These are phyloP conservation scores for Euwallacea fornicatus DNA, from an alignment of 1,140 invertebrate genomes.

Conservation along the genomic window DNA sequence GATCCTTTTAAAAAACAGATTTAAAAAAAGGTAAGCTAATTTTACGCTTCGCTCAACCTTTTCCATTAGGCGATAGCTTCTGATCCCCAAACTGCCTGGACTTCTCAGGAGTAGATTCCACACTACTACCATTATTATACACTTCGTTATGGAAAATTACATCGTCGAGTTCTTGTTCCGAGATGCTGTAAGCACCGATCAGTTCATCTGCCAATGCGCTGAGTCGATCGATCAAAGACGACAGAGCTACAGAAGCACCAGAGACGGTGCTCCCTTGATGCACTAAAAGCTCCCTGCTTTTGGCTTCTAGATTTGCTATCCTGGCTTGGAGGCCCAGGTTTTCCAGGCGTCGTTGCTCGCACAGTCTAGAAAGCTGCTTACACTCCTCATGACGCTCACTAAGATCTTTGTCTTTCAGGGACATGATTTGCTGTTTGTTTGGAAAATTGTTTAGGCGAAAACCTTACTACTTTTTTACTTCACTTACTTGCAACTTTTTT, in stretches of 20 bases:
- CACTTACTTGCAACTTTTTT: conserved; percentile 52
- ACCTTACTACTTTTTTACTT: neutral
- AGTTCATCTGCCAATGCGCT: conserved; percentile 71
- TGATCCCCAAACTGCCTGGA: conserved; percentile 47
- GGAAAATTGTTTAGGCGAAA: neutral
- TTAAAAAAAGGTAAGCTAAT: neutral
- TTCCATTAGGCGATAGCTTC: conserved; percentile 37
- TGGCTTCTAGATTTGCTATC: conserved; percentile 63
- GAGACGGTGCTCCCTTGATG: conserved; percentile 72
- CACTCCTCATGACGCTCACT: conserved; percentile 69
- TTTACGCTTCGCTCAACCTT: conserved; percentile 49
- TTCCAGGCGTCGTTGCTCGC: conserved; percentile 76
- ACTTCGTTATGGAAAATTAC: conserved; percentile 76
- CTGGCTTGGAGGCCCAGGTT: conserved; percentile 67
- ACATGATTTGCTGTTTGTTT: conserved; percentile 53
- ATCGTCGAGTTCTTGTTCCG: conserved; percentile 74
- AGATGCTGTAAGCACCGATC: conserved; percentile 71
- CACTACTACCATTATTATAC: conserved; percentile 64
- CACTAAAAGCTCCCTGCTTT: conserved; percentile 65
- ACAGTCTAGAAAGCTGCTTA: conserved; percentile 73
- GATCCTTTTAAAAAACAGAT: conserved; percentile 51
- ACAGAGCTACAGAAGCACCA: conserved; percentile 70
- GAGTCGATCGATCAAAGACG: conserved; percentile 68
- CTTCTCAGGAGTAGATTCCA: conserved; percentile 62
- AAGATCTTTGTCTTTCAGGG: conserved; percentile 61